Evolutionary conservation across 2,888 invertebrate genomes (phyloP).

Genomic region (Tetrapedia diversipes): DNA sequence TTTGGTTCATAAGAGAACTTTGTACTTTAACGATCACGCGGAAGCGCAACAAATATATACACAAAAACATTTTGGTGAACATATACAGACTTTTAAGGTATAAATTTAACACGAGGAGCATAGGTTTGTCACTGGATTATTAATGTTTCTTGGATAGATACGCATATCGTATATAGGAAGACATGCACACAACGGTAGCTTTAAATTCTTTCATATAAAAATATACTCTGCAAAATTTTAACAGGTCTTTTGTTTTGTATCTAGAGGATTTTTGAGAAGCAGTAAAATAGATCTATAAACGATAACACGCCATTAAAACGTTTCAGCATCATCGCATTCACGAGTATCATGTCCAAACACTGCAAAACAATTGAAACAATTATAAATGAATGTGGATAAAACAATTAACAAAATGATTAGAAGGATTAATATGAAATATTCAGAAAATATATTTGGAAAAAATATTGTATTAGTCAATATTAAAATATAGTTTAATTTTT

Average conservation of each 20-base stretch:
- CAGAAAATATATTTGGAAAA: not conserved
- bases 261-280: constrained; percentile 60
- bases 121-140: constrained; percentile 22
- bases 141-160: constrained; percentile 21
- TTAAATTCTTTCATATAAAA: constrained; percentile 65
- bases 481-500: constrained; percentile 5
- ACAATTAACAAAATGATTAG: constrained; percentile 17
- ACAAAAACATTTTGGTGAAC: constrained; percentile 29
- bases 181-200: constrained; percentile 53
- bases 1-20: constrained; percentile 22
- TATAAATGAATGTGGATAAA: constrained; percentile 11
- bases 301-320: constrained; percentile 85
- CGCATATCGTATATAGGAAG: constrained; percentile 57
- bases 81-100: constrained; percentile 15
- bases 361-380: constrained; percentile 83
- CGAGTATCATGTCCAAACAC: constrained; percentile 95
- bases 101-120: constrained; percentile 45
- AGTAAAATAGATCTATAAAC: constrained; percentile 46
- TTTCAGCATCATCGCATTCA: constrained; percentile 94
- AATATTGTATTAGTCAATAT: constrained; percentile 21
- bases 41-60: constrained; percentile 39
- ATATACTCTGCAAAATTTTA: constrained; percentile 69
- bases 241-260: constrained; percentile 59
- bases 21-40: constrained; percentile 51
- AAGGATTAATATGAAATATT: constrained; percentile 5